Percentiles rank a stretch among this genome's conserved stretches.
These are phyloP conservation scores for Paramisgurnus dabryanus DNA, from an alignment of 2,113 vertebrate species.

Conservation along the genomic window DNA sequence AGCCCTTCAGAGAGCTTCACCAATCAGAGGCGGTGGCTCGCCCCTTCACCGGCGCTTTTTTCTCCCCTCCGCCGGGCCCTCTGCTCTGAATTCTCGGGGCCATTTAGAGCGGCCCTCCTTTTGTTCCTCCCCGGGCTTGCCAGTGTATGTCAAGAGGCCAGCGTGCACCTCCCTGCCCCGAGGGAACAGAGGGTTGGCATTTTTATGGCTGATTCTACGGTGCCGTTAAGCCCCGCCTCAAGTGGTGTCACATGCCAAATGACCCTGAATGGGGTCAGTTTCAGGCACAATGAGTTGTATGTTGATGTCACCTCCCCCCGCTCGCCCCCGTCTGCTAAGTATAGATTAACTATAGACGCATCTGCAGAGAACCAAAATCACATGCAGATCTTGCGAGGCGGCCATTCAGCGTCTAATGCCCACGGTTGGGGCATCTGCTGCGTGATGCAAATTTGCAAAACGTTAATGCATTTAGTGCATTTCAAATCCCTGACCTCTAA, in stretches of 20 bases:
- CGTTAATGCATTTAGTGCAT: too few relatives aligned
- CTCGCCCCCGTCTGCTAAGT: constrained; percentile 57
- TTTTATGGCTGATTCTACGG: constrained; percentile 61
- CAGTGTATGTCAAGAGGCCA: constrained; percentile 61
- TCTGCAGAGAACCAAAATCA: constrained; percentile 56
- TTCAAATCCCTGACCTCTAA: too few relatives aligned
- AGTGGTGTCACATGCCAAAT: constrained; percentile 68
- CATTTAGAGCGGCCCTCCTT: constrained; percentile 45
- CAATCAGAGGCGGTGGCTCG: constrained; percentile 37
- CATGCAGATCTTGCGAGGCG: constrained; percentile 58
- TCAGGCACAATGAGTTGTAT: constrained; percentile 64
- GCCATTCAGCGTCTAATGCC: constrained; percentile 55
- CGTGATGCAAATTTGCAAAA: constrained; percentile 45
- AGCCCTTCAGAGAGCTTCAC: constrained; percentile 39
- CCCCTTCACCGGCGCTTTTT: constrained; percentile 26
- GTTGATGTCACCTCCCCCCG: constrained; percentile 57
- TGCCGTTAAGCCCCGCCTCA: constrained; percentile 61
- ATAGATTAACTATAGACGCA: constrained; percentile 62
- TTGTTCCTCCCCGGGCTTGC: constrained; percentile 45
- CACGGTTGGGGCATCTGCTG: constrained; percentile 54
- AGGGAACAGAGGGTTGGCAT: constrained; percentile 60
- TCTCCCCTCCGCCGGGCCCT: constrained; percentile 22
- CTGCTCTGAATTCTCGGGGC: constrained; percentile 33
- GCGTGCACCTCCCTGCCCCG: constrained; percentile 55
- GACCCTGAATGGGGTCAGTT: constrained; percentile 68